Evolutionary conservation across 2,888 invertebrate species (phyloP), one percentile per base, ranked within the genome.

Genomic region (Eupithecia pulchellata): DNA sequence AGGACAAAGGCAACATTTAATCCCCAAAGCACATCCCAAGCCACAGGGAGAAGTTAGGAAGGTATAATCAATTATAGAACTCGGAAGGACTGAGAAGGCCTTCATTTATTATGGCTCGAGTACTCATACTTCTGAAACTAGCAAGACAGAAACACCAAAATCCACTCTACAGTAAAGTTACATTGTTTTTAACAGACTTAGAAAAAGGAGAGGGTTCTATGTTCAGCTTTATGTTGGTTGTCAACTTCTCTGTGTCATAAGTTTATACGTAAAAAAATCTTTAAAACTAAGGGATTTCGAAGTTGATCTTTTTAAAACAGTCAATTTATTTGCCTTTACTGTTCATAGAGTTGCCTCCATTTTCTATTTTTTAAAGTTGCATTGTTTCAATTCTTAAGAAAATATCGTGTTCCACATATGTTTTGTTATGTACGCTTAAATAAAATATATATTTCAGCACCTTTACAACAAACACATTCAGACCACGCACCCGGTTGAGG

Each of bases 401-500:
- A 27, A 13, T 17, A n/a, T 2, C 3, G n/a, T 20, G 42, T 20
- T 47, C 29, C 25, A n/a, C n/a, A n/a, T n/a, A n/a, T n/a, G n/a
- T n/a, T n/a, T 25, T 27, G 55, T 55, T 55, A n/a, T n/a, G n/a
- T 14, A 20, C 1, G 9, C 17, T 14, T 13, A 6, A 27, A 4
- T 32, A 25, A 34, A 5, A 9, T 64, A 77, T 70, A 68, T 75
- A 75, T 82, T 93, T 70, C 89, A 96, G 95, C 95, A 95, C 76
- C 88, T 95, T 30, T 93, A 95, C 77, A 96, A 96, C 80, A 95
- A 95, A 79, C 96, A 96, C 82, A 83, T 95, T 74, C 82, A 87
- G 74, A 81, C 87, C 63, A 91, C 86, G 8, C 96, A 96, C 77
- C 83, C 87, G 11, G 77, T 79, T 9, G 78, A 78, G 69, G 80